These are phyloP conservation scores for Dynastes tityus DNA, from an alignment of 2,888 invertebrate genomes.

Conservation along the genomic window DNA sequence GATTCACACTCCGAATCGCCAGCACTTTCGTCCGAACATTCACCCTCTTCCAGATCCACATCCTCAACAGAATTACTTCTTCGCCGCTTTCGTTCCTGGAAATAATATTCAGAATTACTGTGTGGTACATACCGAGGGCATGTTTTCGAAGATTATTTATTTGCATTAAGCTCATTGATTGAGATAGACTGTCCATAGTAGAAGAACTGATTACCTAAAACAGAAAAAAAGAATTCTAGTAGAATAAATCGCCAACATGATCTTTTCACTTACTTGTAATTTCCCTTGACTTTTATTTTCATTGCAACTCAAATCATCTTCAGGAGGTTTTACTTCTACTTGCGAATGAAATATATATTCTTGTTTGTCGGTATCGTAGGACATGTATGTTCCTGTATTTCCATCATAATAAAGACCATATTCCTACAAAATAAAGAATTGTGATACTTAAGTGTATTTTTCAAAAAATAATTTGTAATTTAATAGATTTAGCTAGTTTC, in stretches of 20 bases:
- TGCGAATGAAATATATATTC: constrained; percentile 88
- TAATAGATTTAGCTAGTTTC: constrained; percentile 7
- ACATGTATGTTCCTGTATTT: constrained; percentile 87
- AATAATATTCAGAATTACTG: constrained; percentile 66
- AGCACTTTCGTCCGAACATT: constrained; percentile 76
- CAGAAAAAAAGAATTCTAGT: constrained; percentile 41
- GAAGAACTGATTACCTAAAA: constrained; percentile 69
- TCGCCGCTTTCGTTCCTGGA: constrained; percentile 65
- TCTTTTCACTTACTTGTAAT: constrained; percentile 53
- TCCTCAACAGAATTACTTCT: constrained; percentile 59
- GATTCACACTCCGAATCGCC: constrained; percentile 40
- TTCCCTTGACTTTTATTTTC: constrained; percentile 58
- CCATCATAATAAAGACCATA: constrained; percentile 92
- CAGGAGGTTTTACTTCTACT: constrained; percentile 71
- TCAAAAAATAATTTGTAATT: neutral
- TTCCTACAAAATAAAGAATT: constrained; percentile 75
- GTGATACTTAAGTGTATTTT: neutral
- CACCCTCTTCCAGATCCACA: constrained; percentile 77
- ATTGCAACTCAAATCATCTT: constrained; percentile 47
- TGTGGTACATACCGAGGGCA: constrained; percentile 73
- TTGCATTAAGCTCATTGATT: constrained; percentile 68
- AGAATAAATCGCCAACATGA: constrained; percentile 43
- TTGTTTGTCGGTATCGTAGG: constrained; percentile 83
- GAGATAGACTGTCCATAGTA: constrained; percentile 68
- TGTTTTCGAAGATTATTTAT: constrained; percentile 73